Evolutionary conservation across 35 echinoderm and acorn worm genomes (phyloP).

Genomic region (Lytechinus variegatus): DNA sequence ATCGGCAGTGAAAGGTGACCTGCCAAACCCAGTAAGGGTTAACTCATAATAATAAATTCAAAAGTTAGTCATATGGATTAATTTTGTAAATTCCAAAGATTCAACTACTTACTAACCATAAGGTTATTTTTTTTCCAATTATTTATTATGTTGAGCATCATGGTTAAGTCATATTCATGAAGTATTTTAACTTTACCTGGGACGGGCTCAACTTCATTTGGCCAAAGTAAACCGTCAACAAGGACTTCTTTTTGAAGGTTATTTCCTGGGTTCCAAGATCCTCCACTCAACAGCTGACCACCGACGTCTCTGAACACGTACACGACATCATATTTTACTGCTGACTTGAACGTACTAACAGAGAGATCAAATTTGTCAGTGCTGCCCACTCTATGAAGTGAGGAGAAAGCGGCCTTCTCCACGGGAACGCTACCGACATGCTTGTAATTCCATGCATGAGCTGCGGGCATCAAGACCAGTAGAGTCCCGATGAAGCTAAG

Average conservation of each 20-base stretch:
- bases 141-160: too few species aligned
- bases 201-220: slow-evolving; percentile 82
- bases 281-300: neutral
- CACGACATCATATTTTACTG: slow-evolving; percentile 51
- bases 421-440: neutral
- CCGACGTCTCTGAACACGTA: slow-evolving; percentile 76
- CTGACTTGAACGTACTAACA: slow-evolving; percentile 72
- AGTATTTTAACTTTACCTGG: slow-evolving; percentile 62
- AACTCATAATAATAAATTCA: too few species aligned
- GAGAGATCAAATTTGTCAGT: slow-evolving; percentile 41
- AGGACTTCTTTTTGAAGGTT: slow-evolving; percentile 51
- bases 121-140: too few species aligned
- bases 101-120: too few species aligned
- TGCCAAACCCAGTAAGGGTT: too few species aligned
- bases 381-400: neutral
- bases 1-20: too few species aligned
- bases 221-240: slow-evolving; percentile 66
- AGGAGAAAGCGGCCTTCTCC: neutral
- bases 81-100: too few species aligned
- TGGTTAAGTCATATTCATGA: too few species aligned
- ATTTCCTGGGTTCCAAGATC: neutral
- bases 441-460: neutral
- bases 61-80: too few species aligned
- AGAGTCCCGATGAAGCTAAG: slow-evolving; percentile 1
- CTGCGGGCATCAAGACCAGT: neutral